Evolutionary conservation across 2,888 invertebrate species (phyloP).

Genomic region (Andricus quercusramuli): DNA sequence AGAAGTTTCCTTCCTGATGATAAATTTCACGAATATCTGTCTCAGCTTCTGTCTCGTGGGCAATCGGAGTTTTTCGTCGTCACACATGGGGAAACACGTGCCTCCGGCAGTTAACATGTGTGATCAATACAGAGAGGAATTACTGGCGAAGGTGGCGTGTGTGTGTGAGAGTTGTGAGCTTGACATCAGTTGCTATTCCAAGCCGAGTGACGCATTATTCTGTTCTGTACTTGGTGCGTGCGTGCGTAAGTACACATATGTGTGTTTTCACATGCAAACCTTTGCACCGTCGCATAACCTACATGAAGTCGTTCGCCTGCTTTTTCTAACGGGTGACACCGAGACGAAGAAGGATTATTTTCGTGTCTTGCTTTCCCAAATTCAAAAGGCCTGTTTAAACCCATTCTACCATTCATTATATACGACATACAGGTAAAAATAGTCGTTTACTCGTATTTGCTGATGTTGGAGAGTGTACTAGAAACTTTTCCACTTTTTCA

Average conservation of each 20-base stretch:
- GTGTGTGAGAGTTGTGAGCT: conserved; percentile 57
- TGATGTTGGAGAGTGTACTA: neutral
- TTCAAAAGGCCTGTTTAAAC: neutral
- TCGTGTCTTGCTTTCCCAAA: neutral
- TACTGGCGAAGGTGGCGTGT: conserved; percentile 20
- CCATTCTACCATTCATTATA: neutral
- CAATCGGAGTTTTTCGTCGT: neutral
- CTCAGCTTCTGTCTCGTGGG: conserved; percentile 3
- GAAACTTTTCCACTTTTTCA: too few relatives aligned
- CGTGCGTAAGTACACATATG: neutral
- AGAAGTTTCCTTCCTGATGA: neutral
- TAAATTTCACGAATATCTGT: conserved; percentile 10
- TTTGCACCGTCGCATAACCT: conserved; percentile 47
- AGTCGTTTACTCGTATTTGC: neutral
- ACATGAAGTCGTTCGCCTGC: conserved; percentile 31
- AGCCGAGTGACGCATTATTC: conserved; percentile 74
- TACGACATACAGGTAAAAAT: neutral
- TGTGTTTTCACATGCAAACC: conserved; percentile 54
- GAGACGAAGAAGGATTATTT: conserved; percentile 5
- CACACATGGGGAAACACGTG: conserved; percentile 28
- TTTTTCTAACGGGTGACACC: conserved; percentile 27
- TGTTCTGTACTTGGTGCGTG: conserved; percentile 48
- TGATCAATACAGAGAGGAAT: conserved; percentile 35
- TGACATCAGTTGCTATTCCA: conserved; percentile 77
- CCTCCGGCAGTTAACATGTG: conserved; percentile 8